phyloP scores from a whole-genome alignment of 2,797 vertebrate genomes.

The Nyctalus aviator region DNA sequence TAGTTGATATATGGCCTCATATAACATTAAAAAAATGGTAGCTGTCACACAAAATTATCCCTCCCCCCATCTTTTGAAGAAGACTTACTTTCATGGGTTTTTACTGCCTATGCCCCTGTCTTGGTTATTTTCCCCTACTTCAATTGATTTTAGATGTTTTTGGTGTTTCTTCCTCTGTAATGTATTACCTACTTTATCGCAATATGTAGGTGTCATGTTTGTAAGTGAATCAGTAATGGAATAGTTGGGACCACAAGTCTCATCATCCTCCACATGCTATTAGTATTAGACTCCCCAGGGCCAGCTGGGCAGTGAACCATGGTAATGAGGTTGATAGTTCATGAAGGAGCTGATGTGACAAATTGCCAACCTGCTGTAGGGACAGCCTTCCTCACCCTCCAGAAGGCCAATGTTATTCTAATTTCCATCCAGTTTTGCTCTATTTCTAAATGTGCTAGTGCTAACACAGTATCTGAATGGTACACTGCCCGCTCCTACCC shows the following conservation, averaged over 20 bases:
- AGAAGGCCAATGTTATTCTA: conserved; percentile 68
- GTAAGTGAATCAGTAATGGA: conserved; percentile 82
- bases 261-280: conserved; percentile 74
- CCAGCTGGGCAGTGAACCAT: conserved; percentile 80
- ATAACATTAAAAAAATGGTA: conserved; percentile 68
- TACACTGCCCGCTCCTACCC: accelerated
- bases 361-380: conserved; percentile 85
- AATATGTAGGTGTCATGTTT: conserved; percentile 76
- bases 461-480: conserved; percentile 36
- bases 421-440: conserved; percentile 66
- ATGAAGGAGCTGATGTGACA: conserved; percentile 83
- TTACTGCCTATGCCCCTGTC: conserved; percentile 64
- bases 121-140: conserved; percentile 20
- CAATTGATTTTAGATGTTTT: conserved; percentile 78
- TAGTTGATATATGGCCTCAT: conserved; percentile 44
- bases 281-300: conserved; percentile 82
- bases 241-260: conserved; percentile 74
- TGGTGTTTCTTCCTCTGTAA: conserved; percentile 43
- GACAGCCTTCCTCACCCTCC: conserved; percentile 69
- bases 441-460: conserved; percentile 22
- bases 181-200: conserved; percentile 74
- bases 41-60: conserved; percentile 74
- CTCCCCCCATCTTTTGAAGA: conserved; percentile 59
- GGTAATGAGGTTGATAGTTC: conserved; percentile 87
- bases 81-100: conserved; percentile 43